Base-by-base conservation (phyloP, 2,113 vertebrate species). In the Syngnathus floridae region DNA sequence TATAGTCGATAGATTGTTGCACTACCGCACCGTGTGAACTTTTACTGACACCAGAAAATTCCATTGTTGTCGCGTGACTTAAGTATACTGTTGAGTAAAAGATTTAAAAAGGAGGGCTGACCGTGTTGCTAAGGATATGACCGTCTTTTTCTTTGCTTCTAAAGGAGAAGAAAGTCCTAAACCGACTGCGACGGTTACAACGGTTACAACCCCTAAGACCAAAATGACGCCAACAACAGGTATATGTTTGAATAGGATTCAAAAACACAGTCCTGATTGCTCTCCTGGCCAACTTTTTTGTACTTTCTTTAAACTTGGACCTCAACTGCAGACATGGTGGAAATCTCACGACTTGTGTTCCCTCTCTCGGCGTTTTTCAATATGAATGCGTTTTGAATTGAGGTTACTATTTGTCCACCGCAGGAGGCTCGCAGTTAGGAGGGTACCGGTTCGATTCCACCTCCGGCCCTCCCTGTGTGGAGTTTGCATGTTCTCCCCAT, bases 161-260 rank as follows among this genome's bases (percentile, higher is more conserved):
- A 58, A 3, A 58, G 56, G 56, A 37, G 38, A 10, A 58, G 16
- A 37, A 58, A 37, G 31, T 37, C 9, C 26, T 31, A 31, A 31
- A 31, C 3, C 26, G 3, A 31, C 26, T 31, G 3, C 17, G 4
- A 38, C 57, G 9, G 41, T 40, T 6, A 31, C 17, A 9, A 38
- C 57, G 9, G 41, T 40, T 6, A 22, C 12, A 7, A 40, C 4
- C 21, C 21, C 59, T 9, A 6, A 7, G 2, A 38, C 8, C 59
- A 61, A 41, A 41, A n/a, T 26, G n/a, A 43, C 59, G 41, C 38
- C 58, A 43, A 43, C n/a, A n/a, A n/a, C 40, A 61, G 58, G 58
- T 60, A 60, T 40, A 8, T 36, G 17, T 40, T 16, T n/a, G n/a
- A 38, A 40, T n/a, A 35, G 10, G 14, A 16, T 10, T 37, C 4